Evolutionary conservation across 2,888 invertebrate species (phyloP), one percentile per base, ranked within the genome.

Genomic region (Cryptocephalus primarius): DNA sequence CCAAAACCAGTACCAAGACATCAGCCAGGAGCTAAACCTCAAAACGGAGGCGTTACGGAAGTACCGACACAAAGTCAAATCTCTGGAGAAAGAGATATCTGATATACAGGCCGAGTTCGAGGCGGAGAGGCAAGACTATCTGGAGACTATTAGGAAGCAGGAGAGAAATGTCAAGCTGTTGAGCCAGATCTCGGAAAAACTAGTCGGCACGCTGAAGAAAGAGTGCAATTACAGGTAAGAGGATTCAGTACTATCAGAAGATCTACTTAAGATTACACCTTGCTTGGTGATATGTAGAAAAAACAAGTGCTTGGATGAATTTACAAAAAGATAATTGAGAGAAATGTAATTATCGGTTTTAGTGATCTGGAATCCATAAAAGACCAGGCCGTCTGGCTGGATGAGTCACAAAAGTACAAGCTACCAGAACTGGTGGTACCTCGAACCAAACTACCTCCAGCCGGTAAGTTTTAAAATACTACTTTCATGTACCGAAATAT

Each of bases 71-170:
- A 82, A 81, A 72, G 76, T 82, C 14, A 78, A 78, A 57, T 72
- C 77, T 12, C 64, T 88, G 44, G 82, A 87, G 60, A 72, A 79
- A 47, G 88, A 89, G 67, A 80, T 88, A 14, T 70, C 73, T 6
- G 89, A 89, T 66, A 71, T 90, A 2, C 86, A 87, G 58, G 77
- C 83, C 9, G 89, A 89, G 69, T 89, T 89, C 67, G 85, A 89
- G 66, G 73, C 78, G 45, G 88, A 89, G 62, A 72, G 88, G 1
- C 79, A 83, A n/a, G 88, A 88, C 63, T 89, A 88, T 63, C 68
- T 90, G 52, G 88, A 89, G 60, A 83, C 87, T 1, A 87, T 89
- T 33, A 72, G 88, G 12, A 76, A 80, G 54, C 82, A 87, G 58
- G 83, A 86, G 47, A 77, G 78, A 52, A 80, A 83, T 57, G 62